phyloP scores from a whole-genome alignment of 2,113 vertebrate genomes.

The Platanista minor region DNA sequence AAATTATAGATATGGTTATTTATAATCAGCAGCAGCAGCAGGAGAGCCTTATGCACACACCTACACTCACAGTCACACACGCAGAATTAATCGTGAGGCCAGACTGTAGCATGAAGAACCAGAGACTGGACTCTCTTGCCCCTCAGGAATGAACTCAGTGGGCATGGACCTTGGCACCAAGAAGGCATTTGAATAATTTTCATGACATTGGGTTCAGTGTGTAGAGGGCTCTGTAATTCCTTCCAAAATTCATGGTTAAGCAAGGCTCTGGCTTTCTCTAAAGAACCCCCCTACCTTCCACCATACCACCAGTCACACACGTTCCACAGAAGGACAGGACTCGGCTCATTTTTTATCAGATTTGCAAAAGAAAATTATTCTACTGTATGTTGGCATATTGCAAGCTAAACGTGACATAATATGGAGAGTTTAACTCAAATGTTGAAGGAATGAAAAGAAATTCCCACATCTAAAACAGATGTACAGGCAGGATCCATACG shows the following conservation, averaged over 20 bases:
- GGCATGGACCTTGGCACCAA: not conserved
- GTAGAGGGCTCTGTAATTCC: not conserved
- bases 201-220: not conserved
- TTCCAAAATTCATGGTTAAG: constrained; percentile 14
- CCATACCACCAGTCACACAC: not conserved
- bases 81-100: not conserved
- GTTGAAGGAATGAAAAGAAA: constrained; percentile 49
- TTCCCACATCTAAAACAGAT: constrained; percentile 68
- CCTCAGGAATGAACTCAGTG: not conserved
- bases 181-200: constrained; percentile 1
- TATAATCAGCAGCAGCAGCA: not conserved
- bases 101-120: not conserved
- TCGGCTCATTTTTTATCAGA: constrained; percentile 59
- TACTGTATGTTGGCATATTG: constrained; percentile 30
- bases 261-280: not conserved
- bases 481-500: constrained; percentile 46
- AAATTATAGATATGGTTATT: not conserved
- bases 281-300: not conserved
- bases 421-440: constrained; percentile 52
- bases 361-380: constrained; percentile 66
- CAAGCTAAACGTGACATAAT: constrained; percentile 22
- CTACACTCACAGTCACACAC: not conserved
- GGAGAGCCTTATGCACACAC: not conserved
- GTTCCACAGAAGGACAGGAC: not conserved
- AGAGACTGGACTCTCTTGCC: not conserved